Base-by-base conservation (phyloP, 2,888 invertebrate species). In the Tachina lurida region DNA sequence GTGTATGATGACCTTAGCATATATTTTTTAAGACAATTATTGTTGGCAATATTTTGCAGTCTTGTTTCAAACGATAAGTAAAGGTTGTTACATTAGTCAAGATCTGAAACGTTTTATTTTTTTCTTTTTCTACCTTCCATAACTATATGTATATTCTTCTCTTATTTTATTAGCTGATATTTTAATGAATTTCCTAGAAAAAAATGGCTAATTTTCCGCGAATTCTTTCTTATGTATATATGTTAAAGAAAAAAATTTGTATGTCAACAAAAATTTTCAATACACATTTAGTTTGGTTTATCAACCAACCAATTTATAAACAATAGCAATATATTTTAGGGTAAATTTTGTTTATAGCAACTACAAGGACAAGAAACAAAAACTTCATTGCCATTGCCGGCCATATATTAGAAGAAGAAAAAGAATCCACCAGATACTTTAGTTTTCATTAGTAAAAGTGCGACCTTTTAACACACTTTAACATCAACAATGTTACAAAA, bases 391-490 rank as follows among this genome's bases (percentile, higher is more conserved):
- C 43, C 56, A 19, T n/a, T 49, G 68, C 31, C 76, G 60, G 47
- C 22, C 68, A 81, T 63, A 41, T 81, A 49, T 58, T 67, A 45
- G 71, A 31, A 31, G n/a, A n/a, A n/a, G n/a, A 54, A 67, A 49
- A 49, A 73, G 73, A 84, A 74, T 54, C 58, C 70, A 22, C 17
- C 45, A 65, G 54, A 49, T 70, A 63, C 52, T 71, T 65, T 63
- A 77, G 22, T 73, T 62, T 52, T 15, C 12, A 39, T 31, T 31
- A 67, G 76, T 76, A 73, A 76, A 83, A 75, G 71, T 75, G 19
- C 67, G 67, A 80, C 82, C 75, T 82, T 82, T 79, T 71, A 63
- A 71, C 73, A 65, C 54, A 65, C 62, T 76, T 80, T 68, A 60
- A 60, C 67, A 79, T 22, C 43, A 71, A 76, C 78, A 85, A 60